Base-by-base conservation (phyloP, 2,797 vertebrate species). In the Gymnodraco acuticeps region DNA sequence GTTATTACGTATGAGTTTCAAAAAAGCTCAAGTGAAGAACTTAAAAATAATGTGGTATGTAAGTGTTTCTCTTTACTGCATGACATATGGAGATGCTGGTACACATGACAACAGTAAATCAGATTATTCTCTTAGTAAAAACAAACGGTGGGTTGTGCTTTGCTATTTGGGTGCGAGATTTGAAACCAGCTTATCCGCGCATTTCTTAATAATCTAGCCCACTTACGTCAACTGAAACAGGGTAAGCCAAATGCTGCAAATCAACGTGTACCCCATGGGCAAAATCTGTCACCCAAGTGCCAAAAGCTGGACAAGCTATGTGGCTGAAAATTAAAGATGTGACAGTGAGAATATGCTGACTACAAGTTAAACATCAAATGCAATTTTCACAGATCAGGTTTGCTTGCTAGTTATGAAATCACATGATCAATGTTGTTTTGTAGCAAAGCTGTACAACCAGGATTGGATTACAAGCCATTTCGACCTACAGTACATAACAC, bases 281-380 rank as follows among this genome's bases (percentile, higher is more conserved):
- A 10, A 61, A 72, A 72, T 78, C 33, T 41, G 33, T 58, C 55
- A 58, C 33, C 68, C 54, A 23, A 64, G 59, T 65, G 58, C 62
- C 66, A 69, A 45, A 52, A 23, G 74, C 65, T 64, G 46, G 69
- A 63, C 70, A 27, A 23, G 64, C 43, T 14, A 43, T 74, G 20
- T 53, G 48, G 53, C 38, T 64, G 59, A 55, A 77, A 71, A 58
- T 61, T 61, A 78, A 53, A 84, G 62, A 56, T 73, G 65, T 81
- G 78, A 66, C 53, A 69, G 50, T 52, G 55, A 31, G 55, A 79
- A 84, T 69, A 63, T 72, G 84, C 75, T 77, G 77, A 80, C 55
- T 73, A 45, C 17, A 63, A 45, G 50, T 73, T 66, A 51, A 75
- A 77, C 61, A 71, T 67, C 64, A 48, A 27, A 68, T 54, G 59